phyloP scores from a whole-genome alignment of 2,888 invertebrate genomes.

The Andrena trimmerana region DNA sequence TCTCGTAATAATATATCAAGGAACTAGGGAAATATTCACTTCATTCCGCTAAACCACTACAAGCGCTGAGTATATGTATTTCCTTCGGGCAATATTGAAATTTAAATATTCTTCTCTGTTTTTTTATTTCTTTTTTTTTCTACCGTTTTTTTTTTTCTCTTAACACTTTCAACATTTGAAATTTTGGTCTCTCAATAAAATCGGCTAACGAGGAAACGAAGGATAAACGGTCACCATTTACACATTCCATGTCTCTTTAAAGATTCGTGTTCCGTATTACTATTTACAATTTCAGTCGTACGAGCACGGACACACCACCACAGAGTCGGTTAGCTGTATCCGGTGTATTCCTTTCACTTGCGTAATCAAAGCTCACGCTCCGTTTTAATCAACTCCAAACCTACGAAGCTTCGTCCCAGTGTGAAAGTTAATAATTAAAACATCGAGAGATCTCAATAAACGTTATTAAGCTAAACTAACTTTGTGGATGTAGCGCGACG shows the following conservation, averaged over 20 bases:
- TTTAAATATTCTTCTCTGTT: constrained; percentile 67
- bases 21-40: constrained; percentile 69
- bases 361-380: constrained; percentile 59
- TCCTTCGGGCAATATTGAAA: constrained; percentile 66
- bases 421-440: constrained; percentile 65
- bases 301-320: constrained; percentile 68
- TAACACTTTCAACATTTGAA: constrained; percentile 69
- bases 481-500: constrained; percentile 69
- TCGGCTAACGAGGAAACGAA: constrained; percentile 67
- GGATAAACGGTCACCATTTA: constrained; percentile 64
- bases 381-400: constrained; percentile 47
- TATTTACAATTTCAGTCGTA: constrained; percentile 77
- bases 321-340: constrained; percentile 61
- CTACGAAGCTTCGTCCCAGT: constrained; percentile 58
- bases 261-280: constrained; percentile 62
- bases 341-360: constrained; percentile 64
- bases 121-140: not conserved
- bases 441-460: constrained; percentile 69
- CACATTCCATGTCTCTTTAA: constrained; percentile 64
- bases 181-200: constrained; percentile 73
- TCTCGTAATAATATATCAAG: constrained; percentile 57
- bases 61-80: constrained; percentile 70
- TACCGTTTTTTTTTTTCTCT: constrained; percentile 41
- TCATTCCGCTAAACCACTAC: constrained; percentile 64
- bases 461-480: constrained; percentile 70